Base-by-base conservation (phyloP, 2,113 vertebrate genomes). In the Hydrolagus affinis region DNA sequence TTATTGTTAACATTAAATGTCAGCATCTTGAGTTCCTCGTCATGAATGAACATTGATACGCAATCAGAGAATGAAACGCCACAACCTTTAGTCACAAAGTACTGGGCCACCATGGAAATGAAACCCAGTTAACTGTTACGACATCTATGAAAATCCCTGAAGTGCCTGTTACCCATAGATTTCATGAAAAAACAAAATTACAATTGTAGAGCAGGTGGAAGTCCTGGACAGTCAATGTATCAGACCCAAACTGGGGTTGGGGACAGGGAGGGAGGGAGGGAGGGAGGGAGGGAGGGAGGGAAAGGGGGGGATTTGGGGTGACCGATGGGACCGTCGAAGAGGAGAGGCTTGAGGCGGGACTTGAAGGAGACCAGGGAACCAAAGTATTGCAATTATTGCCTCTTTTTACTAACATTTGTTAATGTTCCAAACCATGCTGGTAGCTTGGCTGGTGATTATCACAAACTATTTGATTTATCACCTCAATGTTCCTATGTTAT, bases 1-100 rank as follows among this genome's bases (percentile, higher is more conserved):
- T 78, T 60, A 60, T 78, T 59, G 62, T 78, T 11, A 59, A 78
- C n/a, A 60, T 78, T 78, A 78, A 76, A 62, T 78, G 76, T 78
- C 32, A 76, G 32, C 74, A 57, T 76, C 44, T 76, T 76, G 74
- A 76, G 74, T 57, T 77, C 75, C 28, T 77, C 44, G 59, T 23
- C 75, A 77, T 77, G 21, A 75, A 75, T 32, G 28, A 75, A 32
- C 73, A 75, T 30, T 57, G 75, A 77, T 77, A 77, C 57, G 75
- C n/a, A 77, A 77, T 77, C 56, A 77, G 75, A 59, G 56, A 21
- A 57, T 77, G 75, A 77, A 60, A 77, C 59, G 57, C 75, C 57
- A 57, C 12, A 57, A 77, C 44, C 57, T 28, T 14, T n/a, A 12
- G 44, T 77, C 28, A 59, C 75, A 77, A 77, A 77, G 57, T 28